These are phyloP conservation scores for Polyodon spathula DNA, from an alignment of 2,113 vertebrate genomes.

Conservation along the genomic window DNA sequence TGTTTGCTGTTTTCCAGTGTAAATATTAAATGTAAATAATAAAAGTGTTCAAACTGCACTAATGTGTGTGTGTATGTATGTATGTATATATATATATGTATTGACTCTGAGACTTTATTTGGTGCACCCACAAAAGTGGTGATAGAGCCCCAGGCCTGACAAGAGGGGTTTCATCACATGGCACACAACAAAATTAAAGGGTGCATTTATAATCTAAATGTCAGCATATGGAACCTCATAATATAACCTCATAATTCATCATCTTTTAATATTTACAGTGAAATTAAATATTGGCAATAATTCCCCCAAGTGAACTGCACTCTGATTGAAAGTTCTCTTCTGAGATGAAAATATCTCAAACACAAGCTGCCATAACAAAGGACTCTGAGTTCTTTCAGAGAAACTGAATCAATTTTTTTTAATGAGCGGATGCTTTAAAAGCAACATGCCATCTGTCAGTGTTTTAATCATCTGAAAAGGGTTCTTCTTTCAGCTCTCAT, in stretches of 20 bases:
- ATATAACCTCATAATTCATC: conserved; percentile 14
- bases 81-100: too few species aligned
- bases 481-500: conserved; percentile 17
- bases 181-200: too few species aligned
- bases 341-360: conserved; percentile 5
- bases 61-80: too few species aligned
- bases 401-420: conserved; percentile 23
- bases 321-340: conserved; percentile 22
- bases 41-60: too few species aligned
- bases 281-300: conserved; percentile 9
- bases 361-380: conserved; percentile 19
- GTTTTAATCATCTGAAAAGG: conserved; percentile 31
- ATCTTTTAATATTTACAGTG: conserved; percentile 7
- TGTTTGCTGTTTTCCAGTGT: too few species aligned
- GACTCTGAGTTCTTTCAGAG: conserved; percentile 19
- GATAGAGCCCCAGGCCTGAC: too few species aligned
- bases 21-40: too few species aligned
- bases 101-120: too few species aligned
- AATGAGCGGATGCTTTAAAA: conserved; percentile 42
- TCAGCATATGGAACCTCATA: too few species aligned
- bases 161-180: too few species aligned
- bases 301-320: conserved; percentile 7
- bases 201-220: conserved; percentile 17
- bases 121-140: too few species aligned
- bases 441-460: conserved; percentile 20